These are phyloP conservation scores for Paramormyrops kingsleyae DNA, from an alignment of 2,113 vertebrate species.

Conservation along the genomic window DNA sequence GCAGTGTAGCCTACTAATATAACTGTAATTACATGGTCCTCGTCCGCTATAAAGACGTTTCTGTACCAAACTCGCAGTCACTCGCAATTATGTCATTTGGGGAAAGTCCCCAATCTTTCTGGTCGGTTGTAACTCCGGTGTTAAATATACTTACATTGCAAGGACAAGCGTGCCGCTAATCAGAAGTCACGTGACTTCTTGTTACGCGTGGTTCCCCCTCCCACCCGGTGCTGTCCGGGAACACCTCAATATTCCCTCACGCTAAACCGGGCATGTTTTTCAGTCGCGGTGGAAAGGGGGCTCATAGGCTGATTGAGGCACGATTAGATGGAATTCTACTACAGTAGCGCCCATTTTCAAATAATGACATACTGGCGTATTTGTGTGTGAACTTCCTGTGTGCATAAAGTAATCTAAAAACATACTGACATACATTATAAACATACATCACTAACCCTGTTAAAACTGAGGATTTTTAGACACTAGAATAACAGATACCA, in stretches of 20 bases:
- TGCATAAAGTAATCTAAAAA: not conserved
- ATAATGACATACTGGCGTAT: not conserved
- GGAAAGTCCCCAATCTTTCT: not conserved
- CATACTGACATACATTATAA: not conserved
- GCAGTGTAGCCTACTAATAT: not conserved
- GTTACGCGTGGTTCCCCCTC: not conserved
- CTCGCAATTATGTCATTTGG: not conserved
- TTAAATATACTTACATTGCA: too few species aligned
- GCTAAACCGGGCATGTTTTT: not conserved
- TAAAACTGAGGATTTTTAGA: not conserved
- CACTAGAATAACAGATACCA: not conserved
- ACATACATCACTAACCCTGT: not conserved
- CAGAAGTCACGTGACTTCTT: not conserved
- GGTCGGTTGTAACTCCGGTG: not conserved
- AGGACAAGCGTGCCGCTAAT: not conserved
- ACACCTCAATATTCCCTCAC: not conserved
- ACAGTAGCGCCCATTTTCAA: not conserved
- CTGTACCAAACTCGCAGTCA: not conserved
- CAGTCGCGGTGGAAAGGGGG: not conserved
- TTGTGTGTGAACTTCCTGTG: not conserved
- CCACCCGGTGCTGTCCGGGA: not conserved
- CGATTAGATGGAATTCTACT: not conserved
- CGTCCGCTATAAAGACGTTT: not conserved
- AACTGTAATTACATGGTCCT: not conserved
- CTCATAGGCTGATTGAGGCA: not conserved